These are phyloP conservation scores for Hoplias malabaricus DNA, from an alignment of 2,113 vertebrate genomes.

Conservation along the genomic window DNA sequence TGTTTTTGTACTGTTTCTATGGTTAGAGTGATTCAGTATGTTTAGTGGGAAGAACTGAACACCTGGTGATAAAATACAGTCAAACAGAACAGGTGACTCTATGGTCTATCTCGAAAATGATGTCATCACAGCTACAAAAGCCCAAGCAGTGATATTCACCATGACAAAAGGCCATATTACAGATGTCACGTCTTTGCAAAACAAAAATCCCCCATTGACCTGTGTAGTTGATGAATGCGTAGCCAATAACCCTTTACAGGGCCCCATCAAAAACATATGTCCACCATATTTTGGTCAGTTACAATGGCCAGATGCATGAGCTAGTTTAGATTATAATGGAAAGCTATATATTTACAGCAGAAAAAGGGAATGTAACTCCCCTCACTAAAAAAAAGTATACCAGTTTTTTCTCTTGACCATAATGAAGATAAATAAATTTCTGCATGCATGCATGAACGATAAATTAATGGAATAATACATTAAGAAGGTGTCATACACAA, in stretches of 20 bases:
- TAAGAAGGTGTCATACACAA: no score
- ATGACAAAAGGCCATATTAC: neutral
- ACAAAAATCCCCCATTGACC: neutral
- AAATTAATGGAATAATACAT: no score
- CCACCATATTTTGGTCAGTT: no score
- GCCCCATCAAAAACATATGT: no score
- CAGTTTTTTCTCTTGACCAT: no score
- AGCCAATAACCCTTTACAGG: neutral
- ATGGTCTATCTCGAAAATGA: neutral
- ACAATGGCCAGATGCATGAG: no score
- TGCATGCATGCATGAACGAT: no score
- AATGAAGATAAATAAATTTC: no score
- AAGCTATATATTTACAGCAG: no score
- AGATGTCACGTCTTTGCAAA: neutral
- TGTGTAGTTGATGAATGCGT: neutral
- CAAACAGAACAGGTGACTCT: neutral
- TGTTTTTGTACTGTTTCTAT: conserved; percentile 14
- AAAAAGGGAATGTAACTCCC: no score
- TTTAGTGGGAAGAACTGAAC: neutral
- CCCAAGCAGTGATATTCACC: neutral
- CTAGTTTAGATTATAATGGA: no score
- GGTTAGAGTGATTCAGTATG: conserved; percentile 26
- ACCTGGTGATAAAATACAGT: conserved; percentile 17
- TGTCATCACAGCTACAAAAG: neutral
- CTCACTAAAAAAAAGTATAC: no score